These are phyloP conservation scores for Venustoraphidia nigricollis DNA, from an alignment of 2,888 invertebrate species.

Conservation along the genomic window DNA sequence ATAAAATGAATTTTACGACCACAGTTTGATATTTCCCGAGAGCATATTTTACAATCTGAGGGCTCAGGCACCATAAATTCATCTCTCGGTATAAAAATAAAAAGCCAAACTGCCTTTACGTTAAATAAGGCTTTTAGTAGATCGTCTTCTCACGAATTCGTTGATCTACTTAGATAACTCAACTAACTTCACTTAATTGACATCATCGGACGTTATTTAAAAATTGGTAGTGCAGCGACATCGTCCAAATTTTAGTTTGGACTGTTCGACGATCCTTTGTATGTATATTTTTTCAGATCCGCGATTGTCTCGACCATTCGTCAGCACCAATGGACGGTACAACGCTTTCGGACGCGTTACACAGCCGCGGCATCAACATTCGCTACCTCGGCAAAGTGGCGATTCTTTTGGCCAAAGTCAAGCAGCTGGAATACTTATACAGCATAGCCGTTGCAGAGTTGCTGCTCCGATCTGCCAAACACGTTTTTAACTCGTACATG, in stretches of 20 bases:
- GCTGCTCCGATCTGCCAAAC: constrained; percentile 79
- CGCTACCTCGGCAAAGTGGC: constrained; percentile 91
- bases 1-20: no score
- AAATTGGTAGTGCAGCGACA: not conserved
- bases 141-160: no score
- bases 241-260: not conserved
- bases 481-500: constrained; percentile 80
- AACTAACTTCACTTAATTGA: not conserved
- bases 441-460: constrained; percentile 85
- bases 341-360: constrained; percentile 83
- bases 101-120: no score
- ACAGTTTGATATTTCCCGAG: no score
- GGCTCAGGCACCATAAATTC: no score
- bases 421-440: constrained; percentile 73
- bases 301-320: constrained; percentile 80
- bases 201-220: not conserved
- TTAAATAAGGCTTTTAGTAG: no score
- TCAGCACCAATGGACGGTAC: constrained; percentile 91
- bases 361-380: constrained; percentile 91
- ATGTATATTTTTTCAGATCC: constrained; percentile 39
- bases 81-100: no score
- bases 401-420: constrained; percentile 58
- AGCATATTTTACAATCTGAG: no score
- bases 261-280: not conserved
- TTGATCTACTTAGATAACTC: no score